phyloP scores from a whole-genome alignment of 2,888 invertebrate genomes.

The Amblyjoppa fuscipennis region DNA sequence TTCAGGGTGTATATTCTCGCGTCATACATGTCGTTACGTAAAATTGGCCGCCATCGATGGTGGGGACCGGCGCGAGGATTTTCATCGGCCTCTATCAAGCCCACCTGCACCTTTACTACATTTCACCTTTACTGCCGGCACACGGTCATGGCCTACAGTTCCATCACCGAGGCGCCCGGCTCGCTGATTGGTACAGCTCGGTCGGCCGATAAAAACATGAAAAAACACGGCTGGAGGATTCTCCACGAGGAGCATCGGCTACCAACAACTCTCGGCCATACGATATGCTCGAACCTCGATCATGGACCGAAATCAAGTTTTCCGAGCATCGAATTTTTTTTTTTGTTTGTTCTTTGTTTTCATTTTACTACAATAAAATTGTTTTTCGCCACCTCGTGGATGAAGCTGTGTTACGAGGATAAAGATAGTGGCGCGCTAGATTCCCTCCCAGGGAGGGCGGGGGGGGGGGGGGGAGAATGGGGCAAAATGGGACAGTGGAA shows the following conservation, averaged over 20 bases:
- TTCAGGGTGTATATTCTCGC: conserved; percentile 15
- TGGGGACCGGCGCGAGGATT: not conserved
- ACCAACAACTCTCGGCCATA: conserved; percentile 15
- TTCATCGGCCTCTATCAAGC: conserved; percentile 28
- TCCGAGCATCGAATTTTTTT: not conserved
- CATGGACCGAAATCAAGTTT: conserved; percentile 24
- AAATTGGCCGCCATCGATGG: conserved; percentile 41
- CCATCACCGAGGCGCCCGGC: conserved; percentile 7
- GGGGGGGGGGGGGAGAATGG: not conserved
- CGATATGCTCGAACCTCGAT: conserved; percentile 15
- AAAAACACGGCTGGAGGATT: not conserved
- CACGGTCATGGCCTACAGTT: conserved; percentile 4
- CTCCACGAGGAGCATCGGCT: not conserved
- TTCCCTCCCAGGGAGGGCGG: not conserved
- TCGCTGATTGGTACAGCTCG: conserved; percentile 34
- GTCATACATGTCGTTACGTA: conserved; percentile 55
- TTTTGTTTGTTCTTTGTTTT: not conserved
- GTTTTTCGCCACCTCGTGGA: not conserved
- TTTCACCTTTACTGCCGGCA: conserved; percentile 13
- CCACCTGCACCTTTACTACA: conserved; percentile 34
- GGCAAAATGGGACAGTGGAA: too few species aligned
- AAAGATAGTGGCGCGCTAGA: not conserved
- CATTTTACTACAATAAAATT: not conserved
- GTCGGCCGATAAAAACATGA: conserved; percentile 51
- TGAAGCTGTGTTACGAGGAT: too few species aligned